phyloP scores from a whole-genome alignment of 2,888 invertebrate species.

The Ptychoptera albimana region DNA sequence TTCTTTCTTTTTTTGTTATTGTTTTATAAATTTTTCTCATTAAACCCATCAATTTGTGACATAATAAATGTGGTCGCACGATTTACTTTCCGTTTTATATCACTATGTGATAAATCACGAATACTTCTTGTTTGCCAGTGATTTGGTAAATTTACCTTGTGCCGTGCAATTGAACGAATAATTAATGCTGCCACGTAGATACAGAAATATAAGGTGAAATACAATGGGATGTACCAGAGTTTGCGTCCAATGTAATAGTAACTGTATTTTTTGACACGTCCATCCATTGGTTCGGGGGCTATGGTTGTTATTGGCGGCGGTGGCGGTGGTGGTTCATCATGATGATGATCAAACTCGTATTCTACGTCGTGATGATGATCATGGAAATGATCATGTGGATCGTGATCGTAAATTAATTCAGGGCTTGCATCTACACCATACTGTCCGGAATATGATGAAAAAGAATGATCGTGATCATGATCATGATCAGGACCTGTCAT shows the following conservation, averaged over 20 bases:
- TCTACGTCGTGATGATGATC: conserved; percentile 16
- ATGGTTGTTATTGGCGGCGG: conserved; percentile 20
- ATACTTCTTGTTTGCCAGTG: conserved; percentile 22
- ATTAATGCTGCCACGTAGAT: conserved; percentile 49
- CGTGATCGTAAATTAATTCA: conserved; percentile 15
- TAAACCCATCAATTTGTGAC: conserved; percentile 26
- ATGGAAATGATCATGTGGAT: conserved; percentile 14
- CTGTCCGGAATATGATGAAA: conserved; percentile 8
- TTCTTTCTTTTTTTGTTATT: not conserved
- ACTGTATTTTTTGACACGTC: conserved; percentile 41
- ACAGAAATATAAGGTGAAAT: conserved; percentile 45
- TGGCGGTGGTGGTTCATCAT: conserved; percentile 15
- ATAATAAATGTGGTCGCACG: conserved; percentile 24
- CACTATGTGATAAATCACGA: conserved; percentile 14
- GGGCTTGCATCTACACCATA: conserved; percentile 17
- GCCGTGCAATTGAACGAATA: conserved; percentile 48
- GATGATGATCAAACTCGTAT: conserved; percentile 11
- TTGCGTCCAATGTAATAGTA: conserved; percentile 54
- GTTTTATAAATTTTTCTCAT: conserved; percentile 17
- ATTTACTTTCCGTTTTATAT: conserved; percentile 21
- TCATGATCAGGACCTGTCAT: not conserved
- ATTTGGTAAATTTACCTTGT: conserved; percentile 39
- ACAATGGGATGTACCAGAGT: conserved; percentile 53
- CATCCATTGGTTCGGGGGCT: conserved; percentile 18
- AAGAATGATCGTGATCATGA: conserved; percentile 11